Evolutionary conservation across 2,888 invertebrate genomes (phyloP), one percentile per base, ranked within the genome.

Genomic region (Bhutanitis thaidina): DNA sequence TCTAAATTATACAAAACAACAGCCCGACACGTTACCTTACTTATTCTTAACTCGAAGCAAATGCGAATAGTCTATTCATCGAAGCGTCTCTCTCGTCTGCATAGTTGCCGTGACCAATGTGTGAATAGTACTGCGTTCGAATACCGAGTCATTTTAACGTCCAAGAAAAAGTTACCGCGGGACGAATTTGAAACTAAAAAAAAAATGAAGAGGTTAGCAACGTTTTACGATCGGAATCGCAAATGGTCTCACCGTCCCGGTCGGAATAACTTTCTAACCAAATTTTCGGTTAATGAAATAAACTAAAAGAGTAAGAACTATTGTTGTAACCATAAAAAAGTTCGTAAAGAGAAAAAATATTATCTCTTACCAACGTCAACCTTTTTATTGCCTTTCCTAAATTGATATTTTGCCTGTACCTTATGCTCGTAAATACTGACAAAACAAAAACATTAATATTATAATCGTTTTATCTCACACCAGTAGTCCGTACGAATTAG

Each of bases 1-100:
- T 80, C 64, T 62, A 57, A 70, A 79, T 80, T 78, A 70, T 65
- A 69, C 71, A 73, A 69, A 71, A 72, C 67, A 63, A 63, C 61
- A 62, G 59, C 59, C 62, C 67, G 68, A 61, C 63, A 68, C 58
- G 54, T 57, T 58, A 56, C 44, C 58, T 60, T 60, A 64, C 62
- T 64, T 63, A 55, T 61, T 59, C 57, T 58, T 52, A 56, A 51
- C 60, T 63, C 64, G 43, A 37, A 41, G 25, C 38, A 15, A 61
- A 58, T 53, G 65, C 63, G 53, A 67, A 65, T 73, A 70, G 68
- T 59, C 52, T 54, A 58, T 66, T 58, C 55, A 60, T 53, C 56
- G 58, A 57, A 52, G 64, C 62, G 60, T 14, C 40, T 36, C 45
- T 45, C 39, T 50, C 4, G 25, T 32, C 40, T 45, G 41, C 45